Base-by-base conservation (phyloP, 2,113 vertebrate species). In the Poecile atricapillus region DNA sequence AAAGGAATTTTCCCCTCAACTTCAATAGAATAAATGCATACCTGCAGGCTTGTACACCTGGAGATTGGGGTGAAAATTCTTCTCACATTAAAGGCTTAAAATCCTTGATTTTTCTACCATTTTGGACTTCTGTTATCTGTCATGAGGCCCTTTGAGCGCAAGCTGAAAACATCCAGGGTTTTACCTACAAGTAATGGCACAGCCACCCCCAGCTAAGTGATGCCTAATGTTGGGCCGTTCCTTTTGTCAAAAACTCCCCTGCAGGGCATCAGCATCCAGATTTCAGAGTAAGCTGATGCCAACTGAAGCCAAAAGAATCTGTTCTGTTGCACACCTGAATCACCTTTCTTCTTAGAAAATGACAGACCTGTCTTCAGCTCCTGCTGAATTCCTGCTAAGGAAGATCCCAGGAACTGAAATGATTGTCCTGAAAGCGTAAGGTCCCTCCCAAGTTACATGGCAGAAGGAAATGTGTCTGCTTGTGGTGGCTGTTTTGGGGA, bases 391-490 rank as follows among this genome's bases (percentile, higher is more conserved):
- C 58, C 41, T 19, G 13, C n/a, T 22, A 2, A 1, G 3, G 33
- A 52, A 55, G 23, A 56, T 46, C 90, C 25, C 49, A 68, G 47
- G 31, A 35, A 55, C 22, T 31, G 71, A 76, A 86, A 56, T 15
- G 3, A 67, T 21, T 63, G 65, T n/a, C 73, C 58, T 53, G 31
- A 41, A 83, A 56, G 23, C 5, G 2, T 33, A 35, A 82, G 28
- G 50, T 56, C 62, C 2, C 1, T 1, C 22, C 10, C 25, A 58
- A 39, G 33, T 46, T 20, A 56, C 19, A 20, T 0, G 2, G 49
- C 41, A 68, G 49, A 65, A 63, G 30, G 43, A 88, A 70, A 69
- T 27, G 21, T 10, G 14, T 37, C 69, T 71, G 56, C 60, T 63
- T 55, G 30, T 13, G 44, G 22, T 39, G 58, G 37, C 6, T 90